Conservation (phyloP, 2,797 vertebrate species). For the Sebastolobus altivelis region DNA sequence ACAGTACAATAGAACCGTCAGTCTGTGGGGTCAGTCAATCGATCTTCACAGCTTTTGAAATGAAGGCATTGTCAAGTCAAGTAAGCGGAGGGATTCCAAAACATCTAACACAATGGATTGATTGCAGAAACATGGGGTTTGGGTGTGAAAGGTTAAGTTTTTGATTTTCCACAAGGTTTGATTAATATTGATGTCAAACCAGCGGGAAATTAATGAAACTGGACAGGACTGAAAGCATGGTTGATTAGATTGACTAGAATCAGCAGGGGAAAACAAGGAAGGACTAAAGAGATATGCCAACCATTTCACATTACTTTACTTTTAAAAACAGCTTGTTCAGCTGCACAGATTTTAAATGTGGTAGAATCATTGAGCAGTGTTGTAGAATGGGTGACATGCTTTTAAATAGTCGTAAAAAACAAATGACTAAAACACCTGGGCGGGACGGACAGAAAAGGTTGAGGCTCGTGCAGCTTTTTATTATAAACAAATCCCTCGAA, state of each 20-base stretch:
- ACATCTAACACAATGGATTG: too few relatives aligned
- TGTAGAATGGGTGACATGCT: background rate
- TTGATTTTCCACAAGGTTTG: background rate
- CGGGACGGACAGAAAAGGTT: background rate
- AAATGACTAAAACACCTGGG: background rate
- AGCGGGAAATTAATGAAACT: slow-evolving; percentile 5
- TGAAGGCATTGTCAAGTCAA: background rate
- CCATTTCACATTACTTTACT: background rate
- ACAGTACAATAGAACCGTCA: background rate
- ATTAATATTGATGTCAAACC: slow-evolving; percentile 14
- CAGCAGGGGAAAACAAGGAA: too few relatives aligned
- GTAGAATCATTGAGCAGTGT: background rate
- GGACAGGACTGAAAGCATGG: background rate
- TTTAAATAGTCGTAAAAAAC: slow-evolving; percentile 3
- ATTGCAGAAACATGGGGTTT: too few relatives aligned
- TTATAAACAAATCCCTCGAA: background rate
- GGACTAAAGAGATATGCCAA: background rate
- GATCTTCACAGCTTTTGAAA: background rate
- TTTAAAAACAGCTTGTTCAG: background rate
- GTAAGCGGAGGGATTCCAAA: too few relatives aligned
- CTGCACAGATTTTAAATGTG: background rate
- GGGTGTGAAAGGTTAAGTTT: background rate
- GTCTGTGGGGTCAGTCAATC: background rate
- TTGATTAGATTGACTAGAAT: slow-evolving; percentile 6
- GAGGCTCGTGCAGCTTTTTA: background rate